phyloP scores from a whole-genome alignment of 2,113 vertebrate species.

The Sterrhoptilus dennistouni region DNA sequence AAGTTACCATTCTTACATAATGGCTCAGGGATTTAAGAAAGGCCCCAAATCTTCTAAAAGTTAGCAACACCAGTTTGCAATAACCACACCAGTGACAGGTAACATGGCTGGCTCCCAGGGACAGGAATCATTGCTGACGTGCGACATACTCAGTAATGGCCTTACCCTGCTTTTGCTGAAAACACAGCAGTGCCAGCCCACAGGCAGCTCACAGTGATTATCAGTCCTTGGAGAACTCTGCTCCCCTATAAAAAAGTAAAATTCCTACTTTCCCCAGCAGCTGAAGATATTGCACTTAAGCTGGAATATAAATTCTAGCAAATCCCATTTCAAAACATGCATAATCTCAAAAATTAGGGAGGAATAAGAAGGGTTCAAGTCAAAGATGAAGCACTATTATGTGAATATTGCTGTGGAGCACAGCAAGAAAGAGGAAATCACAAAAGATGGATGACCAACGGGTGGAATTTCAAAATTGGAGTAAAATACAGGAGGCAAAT shows the following conservation, averaged over 20 bases:
- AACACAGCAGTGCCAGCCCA: background rate
- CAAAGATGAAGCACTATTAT: background rate
- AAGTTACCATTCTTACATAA: background rate
- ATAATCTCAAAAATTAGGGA: background rate
- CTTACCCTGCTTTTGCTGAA: background rate
- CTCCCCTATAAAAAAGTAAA: background rate
- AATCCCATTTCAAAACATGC: background rate
- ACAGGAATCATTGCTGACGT: background rate
- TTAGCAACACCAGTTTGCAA: background rate
- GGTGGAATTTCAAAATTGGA: background rate
- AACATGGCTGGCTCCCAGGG: background rate
- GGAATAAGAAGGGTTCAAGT: background rate
- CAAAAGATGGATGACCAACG: background rate
- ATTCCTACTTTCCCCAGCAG: background rate
- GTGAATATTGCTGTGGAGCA: background rate
- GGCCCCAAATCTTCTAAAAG: background rate
- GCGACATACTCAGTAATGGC: background rate
- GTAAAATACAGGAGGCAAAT: background rate
- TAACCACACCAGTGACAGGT: background rate
- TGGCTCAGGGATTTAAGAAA: background rate
- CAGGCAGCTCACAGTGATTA: background rate
- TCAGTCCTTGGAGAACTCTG: background rate
- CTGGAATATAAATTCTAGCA: background rate
- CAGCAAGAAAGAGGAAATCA: background rate
- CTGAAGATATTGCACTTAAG: background rate